Conservation (phyloP, 2,113 vertebrate genomes). For the Pygoscelis antarcticus region DNA sequence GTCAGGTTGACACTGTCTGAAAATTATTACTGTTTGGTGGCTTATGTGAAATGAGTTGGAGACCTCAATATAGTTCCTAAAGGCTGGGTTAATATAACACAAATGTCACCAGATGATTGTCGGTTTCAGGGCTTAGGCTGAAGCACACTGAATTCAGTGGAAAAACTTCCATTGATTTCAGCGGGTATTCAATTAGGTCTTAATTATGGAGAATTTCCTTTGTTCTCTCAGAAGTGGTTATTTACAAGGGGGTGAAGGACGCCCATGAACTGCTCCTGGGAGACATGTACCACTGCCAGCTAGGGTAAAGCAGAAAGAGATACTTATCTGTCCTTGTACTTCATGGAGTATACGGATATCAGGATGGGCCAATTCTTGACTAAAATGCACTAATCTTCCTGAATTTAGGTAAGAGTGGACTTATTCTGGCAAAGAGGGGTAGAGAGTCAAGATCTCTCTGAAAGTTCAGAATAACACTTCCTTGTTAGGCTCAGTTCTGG, state of each 20-base stretch:
- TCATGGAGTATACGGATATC: neutral
- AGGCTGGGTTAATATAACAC: constrained; percentile 56
- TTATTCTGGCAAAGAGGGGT: neutral
- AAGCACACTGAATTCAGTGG: neutral
- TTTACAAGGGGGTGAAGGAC: neutral
- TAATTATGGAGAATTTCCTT: constrained; percentile 43
- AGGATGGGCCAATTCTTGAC: neutral
- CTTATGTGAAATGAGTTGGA: constrained; percentile 61
- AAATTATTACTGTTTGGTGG: constrained; percentile 64
- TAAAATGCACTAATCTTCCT: neutral
- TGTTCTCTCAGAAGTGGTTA: neutral
- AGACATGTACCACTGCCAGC: neutral
- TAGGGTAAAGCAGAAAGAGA: neutral
- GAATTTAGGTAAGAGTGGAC: neutral
- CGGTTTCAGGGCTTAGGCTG: neutral
- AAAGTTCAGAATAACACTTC: neutral
- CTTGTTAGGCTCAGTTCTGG: neutral
- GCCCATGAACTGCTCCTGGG: neutral
- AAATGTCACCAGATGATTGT: constrained; percentile 53
- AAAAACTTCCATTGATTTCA: constrained; percentile 49
- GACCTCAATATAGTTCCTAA: constrained; percentile 50
- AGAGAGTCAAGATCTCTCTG: neutral
- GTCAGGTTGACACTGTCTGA: constrained; percentile 62
- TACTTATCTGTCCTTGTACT: neutral
- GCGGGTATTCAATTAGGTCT: neutral